A percentile compares a stretch with the other conserved stretches of the same genome.
phyloP scores from a whole-genome alignment of 2,797 vertebrate genomes.

The Tragelaphus eurycerus region DNA sequence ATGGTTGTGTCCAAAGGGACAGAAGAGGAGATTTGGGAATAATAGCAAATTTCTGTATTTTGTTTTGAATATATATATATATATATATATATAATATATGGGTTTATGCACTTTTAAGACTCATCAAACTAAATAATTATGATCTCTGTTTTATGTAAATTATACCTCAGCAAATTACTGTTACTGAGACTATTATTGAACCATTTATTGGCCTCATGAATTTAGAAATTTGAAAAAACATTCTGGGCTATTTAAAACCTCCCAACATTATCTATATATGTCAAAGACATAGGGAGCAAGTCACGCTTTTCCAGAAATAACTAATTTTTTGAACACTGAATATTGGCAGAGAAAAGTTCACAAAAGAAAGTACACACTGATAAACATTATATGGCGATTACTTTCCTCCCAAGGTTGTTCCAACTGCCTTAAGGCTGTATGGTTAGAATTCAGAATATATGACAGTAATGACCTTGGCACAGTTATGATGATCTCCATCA shows the following conservation, averaged over 20 bases:
- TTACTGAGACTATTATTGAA: neutral
- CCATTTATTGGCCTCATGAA: neutral
- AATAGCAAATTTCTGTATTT: neutral
- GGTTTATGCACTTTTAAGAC: neutral
- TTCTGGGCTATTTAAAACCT: neutral
- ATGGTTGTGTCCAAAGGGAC: neutral
- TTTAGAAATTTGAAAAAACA: constrained; percentile 1
- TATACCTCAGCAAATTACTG: neutral
- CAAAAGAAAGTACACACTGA: neutral
- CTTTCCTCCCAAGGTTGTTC: neutral
- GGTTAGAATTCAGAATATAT: constrained; percentile 33
- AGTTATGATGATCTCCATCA: constrained; percentile 40
- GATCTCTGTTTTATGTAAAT: neutral
- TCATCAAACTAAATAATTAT: neutral
- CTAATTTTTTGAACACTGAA: neutral
- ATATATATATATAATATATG: neutral
- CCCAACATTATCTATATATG: neutral
- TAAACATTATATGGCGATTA: neutral
- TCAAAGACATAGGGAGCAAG: neutral
- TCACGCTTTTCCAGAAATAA: constrained; percentile 13
- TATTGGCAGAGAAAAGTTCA: constrained; percentile 28
- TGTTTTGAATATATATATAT: neutral
- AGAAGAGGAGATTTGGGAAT: neutral
- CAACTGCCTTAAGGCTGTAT: constrained; percentile 24
- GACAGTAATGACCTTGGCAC: constrained; percentile 57